Conservation (phyloP, 2,888 invertebrate species). For the Helobdella robusta region DNA sequence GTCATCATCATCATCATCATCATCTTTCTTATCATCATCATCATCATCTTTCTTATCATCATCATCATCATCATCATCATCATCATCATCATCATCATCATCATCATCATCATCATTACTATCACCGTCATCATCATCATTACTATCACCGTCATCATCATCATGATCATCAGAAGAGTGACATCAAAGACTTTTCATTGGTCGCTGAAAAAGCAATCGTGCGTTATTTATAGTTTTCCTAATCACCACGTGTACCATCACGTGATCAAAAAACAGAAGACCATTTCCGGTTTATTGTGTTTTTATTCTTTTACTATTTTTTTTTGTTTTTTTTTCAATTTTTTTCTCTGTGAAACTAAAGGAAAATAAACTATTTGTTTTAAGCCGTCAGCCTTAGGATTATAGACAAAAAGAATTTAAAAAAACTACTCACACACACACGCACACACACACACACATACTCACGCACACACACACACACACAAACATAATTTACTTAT, state of each 20-base stretch:
- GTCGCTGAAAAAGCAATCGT: conserved; percentile 8
- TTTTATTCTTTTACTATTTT: neutral
- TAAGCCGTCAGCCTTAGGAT: neutral
- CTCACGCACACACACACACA: neutral
- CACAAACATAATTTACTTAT: no score
- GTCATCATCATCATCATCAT: conserved; percentile 3
- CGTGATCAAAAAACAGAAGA: conserved; percentile 4
- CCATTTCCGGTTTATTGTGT: neutral
- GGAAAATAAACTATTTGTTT: neutral
- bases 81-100: conserved; percentile 15
- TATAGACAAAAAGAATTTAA: neutral
- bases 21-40: neutral
- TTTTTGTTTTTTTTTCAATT: neutral
- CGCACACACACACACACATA: neutral
- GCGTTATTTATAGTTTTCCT: neutral
- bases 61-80: conserved; percentile 19
- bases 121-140: conserved; percentile 17
- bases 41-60: conserved; percentile 3
- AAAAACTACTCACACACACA: neutral
- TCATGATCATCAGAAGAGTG: no score
- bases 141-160: neutral
- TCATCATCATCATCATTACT: conserved; percentile 18
- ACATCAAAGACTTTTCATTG: no score
- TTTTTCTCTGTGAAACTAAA: neutral
- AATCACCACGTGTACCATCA: neutral